Percentiles rank a stretch among this genome's conserved stretches.
Evolutionary conservation across 2,113 vertebrate species (phyloP).

Genomic region (Crocuta crocuta): DNA sequence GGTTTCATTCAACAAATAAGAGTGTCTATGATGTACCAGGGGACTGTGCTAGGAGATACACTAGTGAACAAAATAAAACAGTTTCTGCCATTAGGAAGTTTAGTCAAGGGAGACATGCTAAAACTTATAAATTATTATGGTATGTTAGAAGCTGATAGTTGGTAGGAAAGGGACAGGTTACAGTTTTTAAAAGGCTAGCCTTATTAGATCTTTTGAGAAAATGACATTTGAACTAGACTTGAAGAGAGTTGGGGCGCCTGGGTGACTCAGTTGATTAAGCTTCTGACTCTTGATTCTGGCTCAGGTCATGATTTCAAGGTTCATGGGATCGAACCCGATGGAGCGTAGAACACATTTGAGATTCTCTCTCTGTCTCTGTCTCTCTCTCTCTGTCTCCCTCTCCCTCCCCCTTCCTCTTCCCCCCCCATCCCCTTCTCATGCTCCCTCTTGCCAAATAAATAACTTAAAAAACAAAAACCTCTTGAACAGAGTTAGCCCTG

Average conservation of each 20-base stretch:
- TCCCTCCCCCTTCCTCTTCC: too few species aligned
- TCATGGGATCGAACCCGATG: too few species aligned
- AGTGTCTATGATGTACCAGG: not conserved
- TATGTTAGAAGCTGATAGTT: not conserved
- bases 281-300: too few species aligned
- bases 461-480: too few species aligned
- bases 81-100: not conserved
- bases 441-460: too few species aligned
- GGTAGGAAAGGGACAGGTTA: not conserved
- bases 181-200: not conserved
- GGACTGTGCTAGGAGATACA: not conserved
- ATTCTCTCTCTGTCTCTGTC: too few species aligned
- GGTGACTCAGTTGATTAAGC: too few species aligned
- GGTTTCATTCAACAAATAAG: not conserved
- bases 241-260: not conserved
- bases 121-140: constrained; percentile 11
- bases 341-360: too few species aligned
- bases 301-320: too few species aligned
- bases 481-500: too few species aligned
- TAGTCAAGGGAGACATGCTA: not conserved
- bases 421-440: too few species aligned
- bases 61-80: not conserved
- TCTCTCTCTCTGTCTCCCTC: too few species aligned
- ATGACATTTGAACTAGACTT: not conserved
- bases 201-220: not conserved